Base-by-base conservation (phyloP, 2,797 vertebrate species). In the Acipenser transmontanus region DNA sequence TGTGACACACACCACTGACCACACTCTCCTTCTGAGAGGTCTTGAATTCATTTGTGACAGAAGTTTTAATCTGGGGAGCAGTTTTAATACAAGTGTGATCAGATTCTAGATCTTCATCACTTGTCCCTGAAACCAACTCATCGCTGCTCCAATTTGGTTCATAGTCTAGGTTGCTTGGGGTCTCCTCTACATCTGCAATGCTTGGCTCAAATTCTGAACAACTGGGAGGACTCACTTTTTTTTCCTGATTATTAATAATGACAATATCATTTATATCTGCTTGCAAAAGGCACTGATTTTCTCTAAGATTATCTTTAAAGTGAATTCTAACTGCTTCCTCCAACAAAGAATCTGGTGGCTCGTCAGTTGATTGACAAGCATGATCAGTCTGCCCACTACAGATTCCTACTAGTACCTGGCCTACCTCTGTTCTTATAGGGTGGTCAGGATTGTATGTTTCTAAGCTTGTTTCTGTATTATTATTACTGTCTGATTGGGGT, bases 401-500 rank as follows among this genome's bases (percentile, higher is more conserved):
- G 34, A 34, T 34, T 34, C 34, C 34, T 34, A 34, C 34, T 34
- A 34, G 34, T 34, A 34, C 34, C 34, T 34, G 34, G 34, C 4
- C 34, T 34, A 34, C 12, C 49, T 20, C 50, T 49, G 54, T 61
- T 61, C 69, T 67, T 10, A 66, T n/a, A 6, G 48, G 47, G 54
- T 60, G 7, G 62, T 67, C 59, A 7, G 47, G 17, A 61, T 61
- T 49, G 54, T 17, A 51, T 6, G 65, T 13, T 57, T 70, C 74
- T 51, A 60, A 62, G 17, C 66, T 50, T 48, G 63, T 49, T 59
- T 78, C 77, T 6, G 68, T 75, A 70, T 79, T 85, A 66, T 84
- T 85, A 71, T 86, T 87, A 1, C 81, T 71, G 74, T 81, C 79
- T 48, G 81, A 80, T 14, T 64, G 56, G n/a, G 61, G 50, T 59